phyloP scores from a whole-genome alignment of 1,140 invertebrate species.

The Antheraea mylitta region DNA sequence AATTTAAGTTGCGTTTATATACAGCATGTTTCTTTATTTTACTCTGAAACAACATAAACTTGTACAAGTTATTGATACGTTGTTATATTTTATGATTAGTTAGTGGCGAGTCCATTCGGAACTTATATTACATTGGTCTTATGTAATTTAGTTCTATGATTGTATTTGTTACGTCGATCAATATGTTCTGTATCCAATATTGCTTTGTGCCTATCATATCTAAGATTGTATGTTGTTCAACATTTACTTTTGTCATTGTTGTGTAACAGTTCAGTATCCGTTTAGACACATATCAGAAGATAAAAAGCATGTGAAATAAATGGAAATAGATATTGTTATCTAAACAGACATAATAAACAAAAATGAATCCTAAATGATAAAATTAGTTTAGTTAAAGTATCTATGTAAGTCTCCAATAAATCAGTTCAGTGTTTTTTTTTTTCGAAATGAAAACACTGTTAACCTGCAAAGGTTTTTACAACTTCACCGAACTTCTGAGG shows the following conservation, averaged over 20 bases:
- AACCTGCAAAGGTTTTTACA: no score
- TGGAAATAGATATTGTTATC: no score
- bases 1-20: no score
- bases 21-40: no score
- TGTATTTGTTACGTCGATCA: slow-evolving; percentile 2
- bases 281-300: background rate
- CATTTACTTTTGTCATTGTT: background rate
- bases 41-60: background rate
- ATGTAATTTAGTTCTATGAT: slow-evolving; percentile 5
- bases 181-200: slow-evolving; percentile 4
- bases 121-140: slow-evolving; percentile 18
- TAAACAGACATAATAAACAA: no score
- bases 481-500: no score
- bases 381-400: no score
- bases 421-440: no score
- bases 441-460: no score
- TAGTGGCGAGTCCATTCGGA: slow-evolving; percentile 14
- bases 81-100: slow-evolving; percentile 14
- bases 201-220: background rate
- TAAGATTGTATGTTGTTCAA: background rate
- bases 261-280: background rate
- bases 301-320: no score
- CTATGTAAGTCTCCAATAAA: no score
- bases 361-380: no score
- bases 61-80: slow-evolving; percentile 7